Evolutionary conservation across 2,113 vertebrate genomes (phyloP), one percentile per base, ranked within the genome.

Genomic region (Lampris megalopsis): DNA sequence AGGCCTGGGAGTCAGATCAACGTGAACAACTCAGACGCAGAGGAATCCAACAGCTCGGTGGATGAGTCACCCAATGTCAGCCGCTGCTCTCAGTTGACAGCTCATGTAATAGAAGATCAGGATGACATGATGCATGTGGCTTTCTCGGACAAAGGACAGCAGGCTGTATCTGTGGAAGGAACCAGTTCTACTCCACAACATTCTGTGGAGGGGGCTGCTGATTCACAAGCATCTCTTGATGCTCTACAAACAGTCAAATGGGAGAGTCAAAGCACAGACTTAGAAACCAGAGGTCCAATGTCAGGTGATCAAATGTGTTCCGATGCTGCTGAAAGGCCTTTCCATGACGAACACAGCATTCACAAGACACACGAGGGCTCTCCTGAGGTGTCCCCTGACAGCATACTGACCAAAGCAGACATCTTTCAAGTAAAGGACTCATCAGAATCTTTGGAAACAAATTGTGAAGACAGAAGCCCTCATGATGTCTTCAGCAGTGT

Each of bases 1-100:
- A 72, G 64, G 10, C 36, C 72, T 35, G 83, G 79, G 4, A 48
- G 38, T 35, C 63, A 79, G 56, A 42, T 54, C 6, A 70, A 77
- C 60, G 63, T 61, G 10, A 53, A 56, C n/a, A 68, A 73, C 41
- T 75, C 56, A 9, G 77, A 82, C 48, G 45, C 68, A 3, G 88
- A 90, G 24, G 84, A 90, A 58, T 59, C 60, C n/a, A 38, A 74
- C n/a, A 80, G 60, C 36, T 78, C 67, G 50, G 81, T 86, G 10
- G 90, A 91, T 6, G 84, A 91, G 35, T 91, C 88, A 9, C 68
- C 75, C 49, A 80, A 83, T 75, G 77, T 63, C 24, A 88, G 82
- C 64, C 86, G 80, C 45, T 82, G 58, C 50, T 72, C 75, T 63
- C 73, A 84, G 71, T 68, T 63, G 53, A 75, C 38, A 38, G 35